Percentiles rank a stretch among this genome's conserved stretches.
Evolutionary conservation across 1,140 invertebrate species (phyloP).

Genomic region (Colletes latitarsis): DNA sequence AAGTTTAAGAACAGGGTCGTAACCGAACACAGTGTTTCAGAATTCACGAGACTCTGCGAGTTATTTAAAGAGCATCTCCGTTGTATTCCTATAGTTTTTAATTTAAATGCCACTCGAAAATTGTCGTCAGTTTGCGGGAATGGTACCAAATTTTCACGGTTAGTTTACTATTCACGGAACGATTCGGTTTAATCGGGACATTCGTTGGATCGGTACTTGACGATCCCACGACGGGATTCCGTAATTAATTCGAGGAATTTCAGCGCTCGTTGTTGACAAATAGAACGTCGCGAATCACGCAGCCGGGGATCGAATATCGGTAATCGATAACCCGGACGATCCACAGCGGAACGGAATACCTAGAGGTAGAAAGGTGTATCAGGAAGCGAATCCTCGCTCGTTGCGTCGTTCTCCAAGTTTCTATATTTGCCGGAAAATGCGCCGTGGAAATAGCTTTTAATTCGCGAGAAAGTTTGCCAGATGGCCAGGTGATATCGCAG

Average conservation of each 20-base stretch:
- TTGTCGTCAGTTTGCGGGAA: no score
- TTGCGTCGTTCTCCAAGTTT: neutral
- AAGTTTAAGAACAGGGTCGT: no score
- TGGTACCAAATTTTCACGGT: no score
- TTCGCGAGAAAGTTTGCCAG: constrained; percentile 65
- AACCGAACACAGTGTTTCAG: no score
- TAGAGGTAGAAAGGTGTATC: constrained; percentile 26
- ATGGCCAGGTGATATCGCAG: constrained; percentile 72
- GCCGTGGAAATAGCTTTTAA: constrained; percentile 32
- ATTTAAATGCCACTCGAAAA: no score
- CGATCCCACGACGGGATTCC: neutral
- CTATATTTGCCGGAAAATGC: constrained; percentile 8
- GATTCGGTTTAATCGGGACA: no score
- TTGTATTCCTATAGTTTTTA: no score
- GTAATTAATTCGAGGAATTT: neutral
- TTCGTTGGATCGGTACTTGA: neutral
- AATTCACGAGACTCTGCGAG: no score
- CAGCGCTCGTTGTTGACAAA: neutral
- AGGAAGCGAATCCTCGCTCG: neutral
- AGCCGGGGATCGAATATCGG: neutral
- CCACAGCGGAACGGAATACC: neutral
- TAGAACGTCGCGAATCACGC: neutral
- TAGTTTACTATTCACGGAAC: no score
- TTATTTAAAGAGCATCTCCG: no score
- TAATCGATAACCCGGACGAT: neutral